These are phyloP conservation scores for Acanthosepion lycidas DNA, from an alignment of 2,888 invertebrate genomes.

Conservation along the genomic window DNA sequence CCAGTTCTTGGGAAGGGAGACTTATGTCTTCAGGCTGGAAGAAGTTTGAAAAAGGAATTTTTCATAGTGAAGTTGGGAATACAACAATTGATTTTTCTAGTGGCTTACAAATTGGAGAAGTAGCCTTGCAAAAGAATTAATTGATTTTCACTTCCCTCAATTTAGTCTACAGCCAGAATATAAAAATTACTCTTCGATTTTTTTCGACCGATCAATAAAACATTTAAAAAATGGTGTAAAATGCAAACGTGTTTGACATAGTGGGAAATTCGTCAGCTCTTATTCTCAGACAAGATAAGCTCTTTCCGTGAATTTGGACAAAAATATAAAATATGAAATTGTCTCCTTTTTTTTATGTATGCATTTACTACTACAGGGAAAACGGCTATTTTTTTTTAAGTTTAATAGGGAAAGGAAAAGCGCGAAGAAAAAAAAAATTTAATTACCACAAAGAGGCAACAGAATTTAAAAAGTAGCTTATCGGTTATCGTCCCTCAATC, in stretches of 20 bases:
- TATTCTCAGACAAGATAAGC: background rate
- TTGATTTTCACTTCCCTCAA: background rate
- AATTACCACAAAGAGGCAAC: no score
- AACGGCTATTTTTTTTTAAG: no score
- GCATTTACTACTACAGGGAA: no score
- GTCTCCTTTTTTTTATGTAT: no score
- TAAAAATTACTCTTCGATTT: background rate
- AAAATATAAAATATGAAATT: background rate
- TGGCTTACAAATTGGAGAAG: background rate
- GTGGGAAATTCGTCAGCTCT: background rate
- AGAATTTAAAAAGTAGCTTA: no score
- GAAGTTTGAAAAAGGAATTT: background rate
- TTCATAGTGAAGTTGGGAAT: background rate
- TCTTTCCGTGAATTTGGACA: background rate
- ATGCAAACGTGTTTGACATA: background rate
- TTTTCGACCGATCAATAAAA: background rate
- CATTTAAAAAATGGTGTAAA: background rate
- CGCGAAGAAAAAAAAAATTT: no score
- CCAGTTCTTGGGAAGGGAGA: background rate
- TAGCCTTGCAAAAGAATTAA: conserved; percentile 2
- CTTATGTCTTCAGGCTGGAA: background rate
- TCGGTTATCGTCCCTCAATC: no score
- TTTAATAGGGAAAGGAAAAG: no score
- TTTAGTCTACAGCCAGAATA: background rate
- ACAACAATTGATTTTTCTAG: background rate